Base-by-base conservation (phyloP, 2,797 vertebrate species). In the Artibeus lituratus region DNA sequence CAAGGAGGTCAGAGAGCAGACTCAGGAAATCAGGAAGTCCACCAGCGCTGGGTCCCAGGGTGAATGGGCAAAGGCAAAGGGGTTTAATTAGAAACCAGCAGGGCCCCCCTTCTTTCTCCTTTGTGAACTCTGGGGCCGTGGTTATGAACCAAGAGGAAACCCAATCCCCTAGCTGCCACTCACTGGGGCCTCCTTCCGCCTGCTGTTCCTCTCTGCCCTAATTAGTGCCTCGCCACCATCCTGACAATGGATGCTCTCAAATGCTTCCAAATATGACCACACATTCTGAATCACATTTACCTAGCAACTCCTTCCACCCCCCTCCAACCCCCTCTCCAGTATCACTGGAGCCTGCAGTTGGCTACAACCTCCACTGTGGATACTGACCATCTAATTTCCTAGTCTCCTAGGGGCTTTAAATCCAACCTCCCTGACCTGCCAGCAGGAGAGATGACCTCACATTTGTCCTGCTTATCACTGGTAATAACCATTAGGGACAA, bases 401-500 rank as follows among this genome's bases (percentile, higher is more conserved):
- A 96, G 96, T 98, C 98, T 99, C 98, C 92, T 85, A 97, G 97
- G 98, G 98, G 96, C 97, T 97, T 98, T 98, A 98, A 98, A 98
- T 98, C 98, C 98, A 98, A 97, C 98, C 98, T 98, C 98, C 98
- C 98, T 99, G 99, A 99, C 99, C 99, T 99, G 98, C 98, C 97
- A 97, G 98, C 98, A 2, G 98, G 99, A 98, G 98, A 97, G 97
- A 96, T 98, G 99, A 99, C 99, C 99, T 93, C 97, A 98, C 98
- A 98, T 99, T 99, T 99, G 98, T 99, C 99, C 99, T 99, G 98
- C 98, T 99, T 98, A 99, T 99, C 98, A 98, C 98, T 98, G 98
- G 98, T 98, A 99, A 99, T 99, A 99, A 99, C 99, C 99, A 98
- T 98, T 98, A 98, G 98, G 98, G 98, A 98, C 98, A 98, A 98